These are phyloP conservation scores for Pantherophis guttatus DNA, from an alignment of 2,113 vertebrate species.

Conservation along the genomic window DNA sequence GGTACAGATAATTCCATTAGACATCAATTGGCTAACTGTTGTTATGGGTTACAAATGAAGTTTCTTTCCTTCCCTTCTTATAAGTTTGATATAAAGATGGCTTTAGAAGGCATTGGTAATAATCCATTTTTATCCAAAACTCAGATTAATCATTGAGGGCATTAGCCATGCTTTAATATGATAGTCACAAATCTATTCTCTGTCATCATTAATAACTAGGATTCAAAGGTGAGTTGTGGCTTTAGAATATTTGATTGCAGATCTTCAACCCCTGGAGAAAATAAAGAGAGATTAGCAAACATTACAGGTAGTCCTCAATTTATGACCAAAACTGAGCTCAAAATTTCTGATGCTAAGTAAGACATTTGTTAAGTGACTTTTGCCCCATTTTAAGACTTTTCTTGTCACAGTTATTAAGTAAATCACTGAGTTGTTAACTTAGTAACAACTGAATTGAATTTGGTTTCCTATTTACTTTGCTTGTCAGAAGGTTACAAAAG, in stretches of 20 bases:
- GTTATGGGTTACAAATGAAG: not conserved
- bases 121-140: not conserved
- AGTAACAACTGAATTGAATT: not conserved
- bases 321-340: not conserved
- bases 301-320: not conserved
- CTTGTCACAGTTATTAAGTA: not conserved
- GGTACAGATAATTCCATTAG: not conserved
- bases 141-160: not conserved
- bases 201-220: not conserved
- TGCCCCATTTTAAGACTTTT: not conserved
- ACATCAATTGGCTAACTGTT: not conserved
- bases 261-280: not conserved
- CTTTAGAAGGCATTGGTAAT: not conserved
- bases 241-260: not conserved
- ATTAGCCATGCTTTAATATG: not conserved
- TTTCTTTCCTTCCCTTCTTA: not conserved
- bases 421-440: not conserved
- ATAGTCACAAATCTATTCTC: not conserved
- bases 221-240: not conserved
- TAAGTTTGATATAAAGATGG: not conserved
- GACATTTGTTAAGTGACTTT: not conserved
- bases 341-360: not conserved
- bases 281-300: conserved; percentile 17
- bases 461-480: not conserved
- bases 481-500: not conserved